phyloP scores from a whole-genome alignment of 2,113 vertebrate genomes.

The Istiophorus platypterus region DNA sequence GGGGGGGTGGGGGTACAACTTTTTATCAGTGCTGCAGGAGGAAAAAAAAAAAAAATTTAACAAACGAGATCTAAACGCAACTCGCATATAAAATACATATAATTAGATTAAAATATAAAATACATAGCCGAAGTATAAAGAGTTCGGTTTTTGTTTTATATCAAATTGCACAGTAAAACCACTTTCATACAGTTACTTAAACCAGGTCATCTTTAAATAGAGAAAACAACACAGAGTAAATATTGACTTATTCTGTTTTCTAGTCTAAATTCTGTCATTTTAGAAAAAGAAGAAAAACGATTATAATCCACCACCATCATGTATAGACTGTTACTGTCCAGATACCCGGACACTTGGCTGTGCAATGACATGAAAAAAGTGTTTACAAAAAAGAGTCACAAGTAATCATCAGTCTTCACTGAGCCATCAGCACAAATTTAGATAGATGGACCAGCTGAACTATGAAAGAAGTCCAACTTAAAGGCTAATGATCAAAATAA shows the following conservation, averaged over 20 bases:
- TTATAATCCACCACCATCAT: constrained; percentile 19
- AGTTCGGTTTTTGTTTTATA: not conserved
- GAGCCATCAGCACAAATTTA: constrained; percentile 22
- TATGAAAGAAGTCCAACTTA: constrained; percentile 21
- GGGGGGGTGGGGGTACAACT: not conserved
- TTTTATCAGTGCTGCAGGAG: not conserved
- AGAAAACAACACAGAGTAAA: not conserved
- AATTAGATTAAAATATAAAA: constrained; percentile 6
- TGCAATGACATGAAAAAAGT: constrained; percentile 16
- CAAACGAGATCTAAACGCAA: not conserved
- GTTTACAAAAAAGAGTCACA: constrained; percentile 30
- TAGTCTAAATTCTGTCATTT: not conserved
- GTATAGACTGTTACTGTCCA: constrained; percentile 18
- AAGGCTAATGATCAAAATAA: constrained; percentile 45
- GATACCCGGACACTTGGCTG: constrained; percentile 29
- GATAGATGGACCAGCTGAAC: constrained; percentile 46
- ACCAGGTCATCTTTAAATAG: not conserved
- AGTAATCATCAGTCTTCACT: constrained; percentile 32
- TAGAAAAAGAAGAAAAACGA: not conserved
- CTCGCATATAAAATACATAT: constrained; percentile 9
- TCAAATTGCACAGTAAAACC: constrained; percentile 5
- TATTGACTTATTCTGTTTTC: constrained; percentile 7
- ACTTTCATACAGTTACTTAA: not conserved
- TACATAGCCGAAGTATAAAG: not conserved
- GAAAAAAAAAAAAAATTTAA: too few relatives aligned